phyloP scores from a whole-genome alignment of 2,113 vertebrate species.

The Meleagris gallopavo region DNA sequence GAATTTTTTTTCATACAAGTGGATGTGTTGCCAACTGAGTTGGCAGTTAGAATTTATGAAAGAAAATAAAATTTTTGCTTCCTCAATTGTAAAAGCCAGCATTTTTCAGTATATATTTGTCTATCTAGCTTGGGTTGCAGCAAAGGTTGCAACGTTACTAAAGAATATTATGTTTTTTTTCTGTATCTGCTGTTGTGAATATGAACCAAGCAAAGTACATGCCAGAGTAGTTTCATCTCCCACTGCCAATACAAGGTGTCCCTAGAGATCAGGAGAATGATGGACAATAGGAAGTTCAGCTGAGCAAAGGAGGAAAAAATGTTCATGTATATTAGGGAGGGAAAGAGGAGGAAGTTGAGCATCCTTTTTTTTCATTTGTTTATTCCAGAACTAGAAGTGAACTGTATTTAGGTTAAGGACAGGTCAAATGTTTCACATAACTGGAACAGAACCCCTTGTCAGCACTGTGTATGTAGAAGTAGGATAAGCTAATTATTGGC shows the following conservation, averaged over 20 bases:
- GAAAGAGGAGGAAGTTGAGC: neutral
- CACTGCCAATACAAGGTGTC: neutral
- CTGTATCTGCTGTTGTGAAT: neutral
- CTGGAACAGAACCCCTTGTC: neutral
- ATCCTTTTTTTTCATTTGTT: neutral
- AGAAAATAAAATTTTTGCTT: neutral
- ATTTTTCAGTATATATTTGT: neutral
- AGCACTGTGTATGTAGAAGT: neutral
- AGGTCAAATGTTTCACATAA: neutral
- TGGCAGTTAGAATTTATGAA: neutral
- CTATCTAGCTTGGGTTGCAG: neutral
- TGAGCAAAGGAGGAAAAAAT: neutral
- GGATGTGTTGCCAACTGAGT: fast-evolving
- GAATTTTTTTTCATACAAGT: neutral
- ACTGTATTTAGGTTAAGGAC: neutral
- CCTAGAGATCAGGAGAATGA: neutral
- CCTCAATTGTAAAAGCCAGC: neutral
- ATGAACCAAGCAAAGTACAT: neutral
- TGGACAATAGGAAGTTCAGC: neutral
- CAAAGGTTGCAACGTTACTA: neutral
- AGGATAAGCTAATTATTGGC: neutral
- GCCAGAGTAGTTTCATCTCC: neutral
- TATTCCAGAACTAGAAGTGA: neutral
- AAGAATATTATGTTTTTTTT: neutral
- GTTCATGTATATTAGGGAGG: neutral